These are phyloP conservation scores for Emys orbicularis DNA, from an alignment of 2,797 vertebrate species.

Conservation along the genomic window DNA sequence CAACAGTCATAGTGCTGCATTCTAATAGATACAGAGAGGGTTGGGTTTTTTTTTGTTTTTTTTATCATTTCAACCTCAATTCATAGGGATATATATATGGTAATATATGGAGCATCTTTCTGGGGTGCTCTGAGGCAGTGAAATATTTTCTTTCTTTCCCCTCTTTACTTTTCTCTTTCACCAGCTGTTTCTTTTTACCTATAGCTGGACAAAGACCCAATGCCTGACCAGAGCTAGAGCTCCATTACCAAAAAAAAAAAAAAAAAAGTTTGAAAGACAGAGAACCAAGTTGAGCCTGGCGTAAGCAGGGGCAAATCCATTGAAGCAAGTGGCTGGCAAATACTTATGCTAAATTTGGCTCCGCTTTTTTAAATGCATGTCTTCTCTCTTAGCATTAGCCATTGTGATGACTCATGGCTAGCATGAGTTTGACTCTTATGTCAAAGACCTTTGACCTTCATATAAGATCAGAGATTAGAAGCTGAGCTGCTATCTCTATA, in stretches of 20 bases:
- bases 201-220: neutral
- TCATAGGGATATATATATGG: neutral
- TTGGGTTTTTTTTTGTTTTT: neutral
- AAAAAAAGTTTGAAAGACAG: neutral
- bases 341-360: fast-evolving
- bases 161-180: neutral
- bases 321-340: neutral
- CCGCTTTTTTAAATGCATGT: neutral
- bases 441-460: fast-evolving
- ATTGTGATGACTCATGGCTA: fast-evolving
- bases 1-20: neutral
- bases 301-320: neutral
- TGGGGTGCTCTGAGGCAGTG: neutral
- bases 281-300: neutral
- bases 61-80: neutral
- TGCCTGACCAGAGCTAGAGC: neutral
- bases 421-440: neutral
- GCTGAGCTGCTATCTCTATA: fast-evolving
- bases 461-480: neutral
- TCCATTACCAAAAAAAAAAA: neutral
- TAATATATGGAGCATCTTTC: neutral
- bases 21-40: fast-evolving
- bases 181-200: neutral
- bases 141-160: neutral
- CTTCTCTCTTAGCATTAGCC: fast-evolving